A percentile compares a stretch with the other conserved stretches of the same genome.
These are phyloP conservation scores for Podotricha telesiphe DNA, from an alignment of 2,888 invertebrate species.

Conservation along the genomic window DNA sequence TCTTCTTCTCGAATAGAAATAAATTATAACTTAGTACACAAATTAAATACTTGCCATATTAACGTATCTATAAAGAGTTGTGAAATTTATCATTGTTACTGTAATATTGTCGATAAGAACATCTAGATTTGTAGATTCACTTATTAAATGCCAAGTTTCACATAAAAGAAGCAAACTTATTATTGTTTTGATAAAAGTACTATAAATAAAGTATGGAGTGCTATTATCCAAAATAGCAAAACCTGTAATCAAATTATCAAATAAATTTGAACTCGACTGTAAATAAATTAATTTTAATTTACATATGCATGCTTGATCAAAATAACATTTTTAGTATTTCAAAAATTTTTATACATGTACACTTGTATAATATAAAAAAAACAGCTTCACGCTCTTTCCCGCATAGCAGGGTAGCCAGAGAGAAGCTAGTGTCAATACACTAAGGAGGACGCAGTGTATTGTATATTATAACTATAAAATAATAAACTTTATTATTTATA, in stretches of 20 bases:
- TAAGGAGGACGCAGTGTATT: too few relatives aligned
- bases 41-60: constrained; percentile 59
- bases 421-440: too few relatives aligned
- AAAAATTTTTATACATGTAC: too few relatives aligned
- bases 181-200: constrained; percentile 53
- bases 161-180: constrained; percentile 55
- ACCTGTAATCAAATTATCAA: constrained; percentile 35
- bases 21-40: not conserved
- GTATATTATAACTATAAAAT: too few relatives aligned
- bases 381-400: too few relatives aligned
- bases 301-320: too few relatives aligned
- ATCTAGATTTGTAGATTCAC: constrained; percentile 54
- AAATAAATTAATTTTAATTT: too few relatives aligned
- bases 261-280: too few relatives aligned
- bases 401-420: too few relatives aligned
- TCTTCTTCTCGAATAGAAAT: not conserved
- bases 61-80: constrained; percentile 61
- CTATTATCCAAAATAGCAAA: constrained; percentile 51
- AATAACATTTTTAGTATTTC: too few relatives aligned
- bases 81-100: constrained; percentile 58
- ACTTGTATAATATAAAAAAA: too few relatives aligned
- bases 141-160: constrained; percentile 60
- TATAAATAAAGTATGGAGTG: constrained; percentile 57
- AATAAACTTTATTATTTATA: too few relatives aligned
- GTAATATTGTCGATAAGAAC: constrained; percentile 59